phyloP scores from a whole-genome alignment of 2,888 invertebrate species.

The Uropetala carovei region DNA sequence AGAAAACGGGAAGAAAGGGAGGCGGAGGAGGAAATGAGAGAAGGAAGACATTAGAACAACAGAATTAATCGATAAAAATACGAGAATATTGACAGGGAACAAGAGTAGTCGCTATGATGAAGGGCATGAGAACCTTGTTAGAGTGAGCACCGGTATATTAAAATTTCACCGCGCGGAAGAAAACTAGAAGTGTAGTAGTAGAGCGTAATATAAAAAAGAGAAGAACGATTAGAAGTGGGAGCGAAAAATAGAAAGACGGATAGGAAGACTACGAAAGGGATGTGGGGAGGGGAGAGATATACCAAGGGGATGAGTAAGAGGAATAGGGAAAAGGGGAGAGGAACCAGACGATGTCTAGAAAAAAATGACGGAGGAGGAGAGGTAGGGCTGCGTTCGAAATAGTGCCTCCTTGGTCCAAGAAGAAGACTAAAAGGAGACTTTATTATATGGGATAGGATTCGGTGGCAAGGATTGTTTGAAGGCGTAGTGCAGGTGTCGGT shows the following conservation, averaged over 20 bases:
- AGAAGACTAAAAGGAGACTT: slow-evolving; percentile 55
- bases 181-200: not conserved
- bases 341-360: slow-evolving; percentile 47
- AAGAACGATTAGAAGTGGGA: not conserved
- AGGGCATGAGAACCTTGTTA: not conserved
- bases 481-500: slow-evolving; percentile 60
- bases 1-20: not conserved
- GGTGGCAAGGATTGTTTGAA: slow-evolving; percentile 52
- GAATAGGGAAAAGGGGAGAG: not conserved
- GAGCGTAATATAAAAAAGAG: slow-evolving; percentile 33
- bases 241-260: slow-evolving; percentile 44
- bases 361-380: not conserved
- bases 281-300: slow-evolving; percentile 17
- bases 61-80: slow-evolving; percentile 7
- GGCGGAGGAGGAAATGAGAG: not conserved
- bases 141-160: not conserved
- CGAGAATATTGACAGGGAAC: not conserved
- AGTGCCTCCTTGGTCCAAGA: slow-evolving; percentile 38
- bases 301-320: slow-evolving; percentile 23
- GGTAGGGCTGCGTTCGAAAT: slow-evolving; percentile 18
- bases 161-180: not conserved
- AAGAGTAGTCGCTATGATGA: not conserved
- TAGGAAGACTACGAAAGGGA: slow-evolving; percentile 38
- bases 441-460: slow-evolving; percentile 45
- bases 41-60: not conserved